A percentile compares a stretch with the other conserved stretches of the same genome.
These are phyloP conservation scores for Chloropsis cyanopogon DNA, from an alignment of 2,113 vertebrate genomes.

Conservation along the genomic window DNA sequence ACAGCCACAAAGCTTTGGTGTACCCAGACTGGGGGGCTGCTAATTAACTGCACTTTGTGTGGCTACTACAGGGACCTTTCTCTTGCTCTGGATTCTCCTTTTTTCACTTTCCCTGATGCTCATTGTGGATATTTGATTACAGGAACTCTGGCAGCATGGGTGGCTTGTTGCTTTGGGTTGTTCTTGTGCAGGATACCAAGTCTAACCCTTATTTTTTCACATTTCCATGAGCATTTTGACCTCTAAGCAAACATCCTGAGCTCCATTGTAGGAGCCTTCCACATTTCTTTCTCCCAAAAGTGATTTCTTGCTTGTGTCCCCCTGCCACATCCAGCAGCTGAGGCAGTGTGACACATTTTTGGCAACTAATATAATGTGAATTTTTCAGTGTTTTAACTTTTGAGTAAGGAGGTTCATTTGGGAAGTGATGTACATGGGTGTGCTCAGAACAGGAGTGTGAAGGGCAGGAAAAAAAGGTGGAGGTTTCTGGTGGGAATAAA, in stretches of 20 bases:
- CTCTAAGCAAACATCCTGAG: not conserved
- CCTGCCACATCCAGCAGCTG: not conserved
- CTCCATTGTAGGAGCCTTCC: not conserved
- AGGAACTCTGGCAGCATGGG: not conserved
- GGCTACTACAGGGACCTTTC: not conserved
- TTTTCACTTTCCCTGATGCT: not conserved
- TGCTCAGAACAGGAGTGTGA: not conserved
- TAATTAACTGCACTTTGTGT: not conserved
- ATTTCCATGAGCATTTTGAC: not conserved
- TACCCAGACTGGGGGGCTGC: not conserved
- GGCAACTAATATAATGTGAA: not conserved
- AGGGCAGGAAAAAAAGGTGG: not conserved
- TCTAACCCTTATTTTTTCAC: not conserved
- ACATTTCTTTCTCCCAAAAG: not conserved
- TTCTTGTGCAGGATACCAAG: not conserved
- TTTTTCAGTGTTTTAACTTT: not conserved
- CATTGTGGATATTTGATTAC: not conserved
- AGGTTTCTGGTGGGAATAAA: not conserved
- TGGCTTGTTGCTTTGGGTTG: not conserved
- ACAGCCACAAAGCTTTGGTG: not conserved
- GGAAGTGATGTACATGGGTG: rapidly evolving
- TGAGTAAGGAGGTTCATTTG: not conserved
- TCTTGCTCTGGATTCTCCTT: not conserved
- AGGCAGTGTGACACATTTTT: not conserved
- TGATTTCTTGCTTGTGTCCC: not conserved